Conservation (phyloP, 2,888 invertebrate genomes). For the Dynastes maya region DNA sequence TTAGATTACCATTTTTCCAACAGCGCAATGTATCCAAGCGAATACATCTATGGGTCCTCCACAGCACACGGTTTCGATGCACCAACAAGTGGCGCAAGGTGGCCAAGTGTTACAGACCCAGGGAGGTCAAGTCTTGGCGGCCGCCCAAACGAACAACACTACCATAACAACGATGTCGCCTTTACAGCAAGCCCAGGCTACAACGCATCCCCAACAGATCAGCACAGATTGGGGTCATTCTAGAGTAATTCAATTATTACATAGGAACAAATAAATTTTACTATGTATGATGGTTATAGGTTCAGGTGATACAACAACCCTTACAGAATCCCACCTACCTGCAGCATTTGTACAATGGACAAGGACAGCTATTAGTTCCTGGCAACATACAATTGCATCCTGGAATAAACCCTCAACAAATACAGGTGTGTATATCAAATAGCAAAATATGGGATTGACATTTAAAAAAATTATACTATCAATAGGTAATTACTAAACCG, state of each 20-base stretch:
- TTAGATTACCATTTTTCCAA: slow-evolving; percentile 51
- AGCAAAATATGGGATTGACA: background rate
- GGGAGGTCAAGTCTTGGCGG: slow-evolving; percentile 67
- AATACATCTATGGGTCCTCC: slow-evolving; percentile 68
- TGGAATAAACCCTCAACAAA: slow-evolving; percentile 83
- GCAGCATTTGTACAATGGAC: slow-evolving; percentile 86
- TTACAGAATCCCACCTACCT: slow-evolving; percentile 83
- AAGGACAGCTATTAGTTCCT: slow-evolving; percentile 86
- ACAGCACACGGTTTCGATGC: slow-evolving; percentile 72
- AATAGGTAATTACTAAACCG: slow-evolving; percentile 86
- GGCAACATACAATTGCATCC: slow-evolving; percentile 85
- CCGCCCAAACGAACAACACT: slow-evolving; percentile 70
- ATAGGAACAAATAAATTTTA: background rate
- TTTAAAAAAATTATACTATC: slow-evolving; percentile 10
- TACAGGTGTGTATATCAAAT: slow-evolving; percentile 74
- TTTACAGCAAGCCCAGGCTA: slow-evolving; percentile 77
- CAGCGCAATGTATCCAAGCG: slow-evolving; percentile 66
- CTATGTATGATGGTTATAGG: slow-evolving; percentile 66
- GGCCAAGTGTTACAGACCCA: slow-evolving; percentile 71
- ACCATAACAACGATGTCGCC: slow-evolving; percentile 86
- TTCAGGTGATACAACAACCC: slow-evolving; percentile 90
- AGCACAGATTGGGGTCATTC: slow-evolving; percentile 81
- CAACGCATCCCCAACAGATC: slow-evolving; percentile 74
- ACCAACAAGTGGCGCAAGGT: slow-evolving; percentile 70
- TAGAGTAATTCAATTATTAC: slow-evolving; percentile 66